Percentiles rank a stretch among this genome's conserved stretches.
Conservation (phyloP, 2,888 invertebrate species). For the Mactromeris polynyma region DNA sequence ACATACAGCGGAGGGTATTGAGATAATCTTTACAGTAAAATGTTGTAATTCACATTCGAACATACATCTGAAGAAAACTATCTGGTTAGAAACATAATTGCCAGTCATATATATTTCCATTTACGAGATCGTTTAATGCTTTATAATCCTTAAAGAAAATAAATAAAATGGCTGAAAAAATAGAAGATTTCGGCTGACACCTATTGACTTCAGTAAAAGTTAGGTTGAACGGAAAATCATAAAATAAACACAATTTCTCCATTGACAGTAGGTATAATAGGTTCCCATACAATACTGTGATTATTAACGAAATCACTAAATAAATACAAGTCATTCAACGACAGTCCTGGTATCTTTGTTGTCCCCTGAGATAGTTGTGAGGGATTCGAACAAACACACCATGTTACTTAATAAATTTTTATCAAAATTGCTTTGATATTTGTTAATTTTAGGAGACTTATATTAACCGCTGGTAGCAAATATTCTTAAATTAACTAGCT, state of each 20-base stretch:
- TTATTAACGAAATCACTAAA: conserved; percentile 59
- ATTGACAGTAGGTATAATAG: conserved; percentile 49
- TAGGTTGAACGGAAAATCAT: conserved; percentile 39
- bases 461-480: not conserved
- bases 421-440: conserved; percentile 16
- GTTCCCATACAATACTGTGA: conserved; percentile 45
- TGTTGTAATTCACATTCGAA: not conserved
- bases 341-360: conserved; percentile 37
- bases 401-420: conserved; percentile 21
- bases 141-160: conserved; percentile 30
- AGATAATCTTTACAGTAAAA: not conserved
- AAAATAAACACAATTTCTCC: conserved; percentile 59
- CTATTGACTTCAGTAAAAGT: conserved; percentile 40
- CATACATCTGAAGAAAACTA: not conserved
- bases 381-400: conserved; percentile 13
- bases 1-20: not conserved
- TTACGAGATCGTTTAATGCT: not conserved
- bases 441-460: conserved; percentile 1
- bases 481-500: not conserved
- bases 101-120: not conserved
- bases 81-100: not conserved
- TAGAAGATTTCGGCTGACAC: conserved; percentile 41
- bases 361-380: conserved; percentile 34
- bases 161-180: conserved; percentile 53
- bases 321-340: conserved; percentile 57